Evolutionary conservation across 1,140 invertebrate genomes (phyloP), one percentile per base, ranked within the genome.

Genomic region (Drosophila serrata): DNA sequence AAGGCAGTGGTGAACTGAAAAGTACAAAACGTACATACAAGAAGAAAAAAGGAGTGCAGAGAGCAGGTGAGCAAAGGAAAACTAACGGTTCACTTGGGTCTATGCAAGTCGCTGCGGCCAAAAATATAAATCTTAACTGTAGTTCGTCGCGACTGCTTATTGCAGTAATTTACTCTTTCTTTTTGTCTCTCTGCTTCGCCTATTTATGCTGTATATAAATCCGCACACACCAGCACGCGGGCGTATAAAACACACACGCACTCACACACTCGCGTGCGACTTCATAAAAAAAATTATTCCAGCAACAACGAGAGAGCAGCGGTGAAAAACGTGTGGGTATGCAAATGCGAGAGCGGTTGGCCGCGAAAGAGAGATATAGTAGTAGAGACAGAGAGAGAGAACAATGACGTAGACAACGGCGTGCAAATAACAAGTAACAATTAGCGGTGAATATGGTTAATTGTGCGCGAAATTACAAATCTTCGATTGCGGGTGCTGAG

Each of bases 141-240:
- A 62, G 70, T 84, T 84, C 70, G 45, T 84, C 67, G 45, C 56
- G 64, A 57, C 43, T 33, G 59, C 60, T 78, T 63, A 88, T 90
- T 88, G 85, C 84, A 88, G 80, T 88, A 90, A 87, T 70, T 87
- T 82, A 77, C 56, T 67, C 77, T 64, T 74, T 60, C 80, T 63
- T 70, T 56, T 80, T 46, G 65, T 63, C 49, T 51, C 59, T 62
- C 56, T 45, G 62, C 51, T 88, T 84, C 43, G 68, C 85, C 81
- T 75, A 85, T 80, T 84, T 88, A 88, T 84, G 79, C 72, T 88
- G 62, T 69, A 80, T 37, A 61, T 45, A 68, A 43, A 62, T 46
- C 17, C 42, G 64, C 56, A 77, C 49, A 64, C 27, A 70, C 40
- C 42, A 15, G 35, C 17, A 39, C 49, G 42, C 43, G 70, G 46